Conservation (phyloP, 2,113 vertebrate genomes). For the Trogon surrucura region DNA sequence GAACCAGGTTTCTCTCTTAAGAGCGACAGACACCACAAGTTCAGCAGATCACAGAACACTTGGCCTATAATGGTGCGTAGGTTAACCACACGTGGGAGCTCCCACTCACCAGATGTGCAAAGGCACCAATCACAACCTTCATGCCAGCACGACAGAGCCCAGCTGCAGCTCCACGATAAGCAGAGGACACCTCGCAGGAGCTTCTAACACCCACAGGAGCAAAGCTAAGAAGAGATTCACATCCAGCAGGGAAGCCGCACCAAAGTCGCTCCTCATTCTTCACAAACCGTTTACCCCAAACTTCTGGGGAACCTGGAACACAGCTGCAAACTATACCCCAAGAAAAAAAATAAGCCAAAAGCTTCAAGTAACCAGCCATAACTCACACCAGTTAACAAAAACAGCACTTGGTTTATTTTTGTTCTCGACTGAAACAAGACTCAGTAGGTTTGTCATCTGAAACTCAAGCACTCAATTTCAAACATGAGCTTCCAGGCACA, state of each 20-base stretch:
- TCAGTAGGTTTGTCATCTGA: conserved; percentile 20
- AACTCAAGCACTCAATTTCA: conserved; percentile 34
- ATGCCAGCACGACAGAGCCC: background rate
- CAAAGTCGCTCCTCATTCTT: background rate
- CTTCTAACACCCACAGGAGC: rapidly evolving
- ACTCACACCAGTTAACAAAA: conserved; percentile 8
- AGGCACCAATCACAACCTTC: rapidly evolving
- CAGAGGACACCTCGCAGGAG: background rate
- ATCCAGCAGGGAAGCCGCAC: background rate
- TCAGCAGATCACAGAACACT: rapidly evolving
- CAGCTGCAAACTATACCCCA: background rate
- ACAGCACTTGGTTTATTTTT: conserved; percentile 67
- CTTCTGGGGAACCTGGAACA: background rate
- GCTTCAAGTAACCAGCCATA: background rate
- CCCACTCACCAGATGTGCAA: background rate
- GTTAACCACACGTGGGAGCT: background rate
- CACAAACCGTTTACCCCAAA: background rate
- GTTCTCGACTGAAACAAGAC: conserved; percentile 50
- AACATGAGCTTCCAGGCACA: conserved; percentile 34
- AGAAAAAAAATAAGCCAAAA: background rate
- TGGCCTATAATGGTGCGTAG: rapidly evolving
- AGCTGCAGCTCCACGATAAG: background rate
- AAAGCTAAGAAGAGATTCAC: background rate
- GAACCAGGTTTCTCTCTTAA: background rate
- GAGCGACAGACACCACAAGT: background rate